Conservation (phyloP, 2,888 invertebrate species). For the Agrilus mali region DNA sequence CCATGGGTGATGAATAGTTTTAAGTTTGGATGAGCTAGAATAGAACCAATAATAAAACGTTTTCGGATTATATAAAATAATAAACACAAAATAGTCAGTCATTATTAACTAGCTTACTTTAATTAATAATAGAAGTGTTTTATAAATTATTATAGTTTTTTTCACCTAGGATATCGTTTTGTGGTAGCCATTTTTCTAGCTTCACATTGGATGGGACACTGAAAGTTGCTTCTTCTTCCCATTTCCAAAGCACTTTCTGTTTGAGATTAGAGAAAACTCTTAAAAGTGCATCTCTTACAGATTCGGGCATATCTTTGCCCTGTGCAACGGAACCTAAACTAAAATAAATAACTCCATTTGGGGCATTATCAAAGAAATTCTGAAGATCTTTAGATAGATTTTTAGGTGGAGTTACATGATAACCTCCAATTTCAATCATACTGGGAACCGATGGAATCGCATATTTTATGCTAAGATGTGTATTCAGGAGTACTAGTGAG, state of each 20-base stretch:
- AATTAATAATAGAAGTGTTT: no score
- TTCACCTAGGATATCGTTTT: slow-evolving; percentile 10
- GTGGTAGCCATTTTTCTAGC: slow-evolving; percentile 9
- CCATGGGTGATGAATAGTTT: no score
- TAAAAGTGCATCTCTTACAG: slow-evolving; percentile 39
- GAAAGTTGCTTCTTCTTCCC: slow-evolving; percentile 16
- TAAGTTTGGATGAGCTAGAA: slow-evolving; percentile 8
- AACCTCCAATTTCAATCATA: slow-evolving; percentile 44
- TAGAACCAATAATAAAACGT: no score
- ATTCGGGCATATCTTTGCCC: slow-evolving; percentile 40
- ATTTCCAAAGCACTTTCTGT: no score
- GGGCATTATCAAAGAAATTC: slow-evolving; percentile 37
- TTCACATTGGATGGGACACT: slow-evolving; percentile 6
- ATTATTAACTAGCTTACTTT: no score
- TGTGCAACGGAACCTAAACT: slow-evolving; percentile 48
- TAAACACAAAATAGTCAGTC: no score
- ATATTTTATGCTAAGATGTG: slow-evolving; percentile 39
- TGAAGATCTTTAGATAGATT: slow-evolving; percentile 36
- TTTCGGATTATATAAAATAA: no score
- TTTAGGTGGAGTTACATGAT: slow-evolving; percentile 30
- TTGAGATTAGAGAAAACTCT: slow-evolving; percentile 44
- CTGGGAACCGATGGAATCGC: slow-evolving; percentile 42
- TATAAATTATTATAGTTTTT: neutral
- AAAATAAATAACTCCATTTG: slow-evolving; percentile 42
- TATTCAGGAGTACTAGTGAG: slow-evolving; percentile 22